Conservation (phyloP, 2,888 invertebrate genomes). For the Vesta saturnalis region DNA sequence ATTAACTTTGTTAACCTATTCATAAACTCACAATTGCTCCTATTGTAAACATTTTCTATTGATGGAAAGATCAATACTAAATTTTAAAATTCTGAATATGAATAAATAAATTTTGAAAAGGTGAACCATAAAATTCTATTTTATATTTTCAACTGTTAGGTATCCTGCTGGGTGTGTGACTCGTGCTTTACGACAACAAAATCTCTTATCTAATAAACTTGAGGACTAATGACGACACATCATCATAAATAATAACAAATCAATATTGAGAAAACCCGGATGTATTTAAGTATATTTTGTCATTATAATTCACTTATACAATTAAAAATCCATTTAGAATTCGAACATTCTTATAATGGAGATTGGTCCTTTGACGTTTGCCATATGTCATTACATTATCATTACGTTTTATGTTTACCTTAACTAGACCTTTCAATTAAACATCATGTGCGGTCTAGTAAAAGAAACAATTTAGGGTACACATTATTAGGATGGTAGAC, state of each 20-base stretch:
- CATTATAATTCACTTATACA: background rate
- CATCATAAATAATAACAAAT: slow-evolving; percentile 20
- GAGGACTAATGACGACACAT: slow-evolving; percentile 16
- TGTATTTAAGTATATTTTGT: background rate
- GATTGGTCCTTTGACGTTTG: slow-evolving; percentile 2
- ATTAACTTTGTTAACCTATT: slow-evolving; percentile 19
- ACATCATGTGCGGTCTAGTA: slow-evolving; percentile 23
- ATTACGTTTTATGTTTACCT: slow-evolving; percentile 20
- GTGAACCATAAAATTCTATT: slow-evolving; percentile 26
- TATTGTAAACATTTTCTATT: slow-evolving; percentile 22
- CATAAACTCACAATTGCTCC: slow-evolving; percentile 19
- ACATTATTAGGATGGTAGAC: background rate
- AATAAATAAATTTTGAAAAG: slow-evolving; percentile 23
- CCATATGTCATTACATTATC: slow-evolving; percentile 11
- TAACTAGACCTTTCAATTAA: slow-evolving; percentile 29
- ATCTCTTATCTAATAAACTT: slow-evolving; percentile 22
- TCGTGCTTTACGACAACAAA: slow-evolving; percentile 28
- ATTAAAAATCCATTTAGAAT: background rate
- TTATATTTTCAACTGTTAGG: slow-evolving; percentile 22
- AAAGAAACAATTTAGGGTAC: slow-evolving; percentile 10
- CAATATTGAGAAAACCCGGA: slow-evolving; percentile 19
- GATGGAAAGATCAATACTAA: too few species aligned
- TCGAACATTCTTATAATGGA: too few species aligned
- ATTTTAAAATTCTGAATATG: slow-evolving; percentile 13
- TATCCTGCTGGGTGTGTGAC: slow-evolving; percentile 20